These are phyloP conservation scores for Danaus plexippus DNA, from an alignment of 1,140 invertebrate species.

Conservation along the genomic window DNA sequence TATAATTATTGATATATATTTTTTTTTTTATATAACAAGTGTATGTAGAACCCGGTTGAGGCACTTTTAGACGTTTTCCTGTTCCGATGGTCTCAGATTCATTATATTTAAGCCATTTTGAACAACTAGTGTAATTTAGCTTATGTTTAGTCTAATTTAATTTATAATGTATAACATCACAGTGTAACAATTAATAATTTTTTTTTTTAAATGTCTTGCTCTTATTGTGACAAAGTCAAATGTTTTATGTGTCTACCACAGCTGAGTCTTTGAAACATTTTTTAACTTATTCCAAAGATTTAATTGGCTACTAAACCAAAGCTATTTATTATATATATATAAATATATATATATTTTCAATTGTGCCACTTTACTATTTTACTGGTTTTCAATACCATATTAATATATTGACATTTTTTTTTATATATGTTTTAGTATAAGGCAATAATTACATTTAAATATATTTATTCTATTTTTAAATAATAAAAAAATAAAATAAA, in stretches of 20 bases:
- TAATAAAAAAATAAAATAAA: no score
- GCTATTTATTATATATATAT: conserved; percentile 33
- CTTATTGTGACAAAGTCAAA: conserved; percentile 29
- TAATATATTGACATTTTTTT: conserved; percentile 45
- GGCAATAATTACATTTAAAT: conserved; percentile 63
- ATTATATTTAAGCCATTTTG: conserved; percentile 35
- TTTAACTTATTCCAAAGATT: conserved; percentile 50
- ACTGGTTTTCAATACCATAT: conserved; percentile 45
- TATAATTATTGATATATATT: conserved; percentile 34
- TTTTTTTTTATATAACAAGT: conserved; percentile 26
- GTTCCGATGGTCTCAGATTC: conserved; percentile 43
- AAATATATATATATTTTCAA: conserved; percentile 21
- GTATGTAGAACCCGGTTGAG: conserved; percentile 28
- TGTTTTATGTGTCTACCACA: conserved; percentile 14
- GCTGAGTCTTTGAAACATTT: conserved; percentile 1
- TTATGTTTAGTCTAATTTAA: conserved; percentile 23
- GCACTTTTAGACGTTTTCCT: conserved; percentile 32
- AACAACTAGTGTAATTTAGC: conserved; percentile 44
- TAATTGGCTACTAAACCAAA: conserved; percentile 62
- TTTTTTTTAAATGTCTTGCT: conserved; percentile 10
- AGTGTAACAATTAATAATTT: conserved; percentile 19
- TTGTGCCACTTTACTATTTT: conserved; percentile 52
- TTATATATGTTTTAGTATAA: conserved; percentile 40
- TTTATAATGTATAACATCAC: conserved; percentile 39
- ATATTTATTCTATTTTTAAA: conserved; percentile 69